These are phyloP conservation scores for Ectropis grisescens DNA, from an alignment of 1,140 invertebrate genomes.

Conservation along the genomic window DNA sequence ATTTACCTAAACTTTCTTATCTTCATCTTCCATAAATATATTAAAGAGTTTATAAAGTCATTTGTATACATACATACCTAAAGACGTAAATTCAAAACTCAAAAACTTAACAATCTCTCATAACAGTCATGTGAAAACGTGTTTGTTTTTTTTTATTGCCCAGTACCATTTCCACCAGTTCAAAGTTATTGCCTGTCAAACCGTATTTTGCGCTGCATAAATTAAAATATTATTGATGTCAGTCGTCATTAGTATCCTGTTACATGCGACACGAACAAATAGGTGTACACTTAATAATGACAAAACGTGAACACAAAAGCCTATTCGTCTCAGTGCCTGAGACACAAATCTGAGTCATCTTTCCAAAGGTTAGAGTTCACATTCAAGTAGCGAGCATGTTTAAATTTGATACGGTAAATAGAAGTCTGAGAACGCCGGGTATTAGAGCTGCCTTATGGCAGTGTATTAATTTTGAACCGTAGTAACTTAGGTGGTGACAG, in stretches of 20 bases:
- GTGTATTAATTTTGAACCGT: conserved; percentile 70
- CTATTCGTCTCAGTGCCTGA: conserved; percentile 4
- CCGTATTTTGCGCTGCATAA: no score
- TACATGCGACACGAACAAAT: conserved; percentile 63
- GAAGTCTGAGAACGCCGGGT: conserved; percentile 52
- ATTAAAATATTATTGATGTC: conserved; percentile 33
- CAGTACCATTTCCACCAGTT: no score
- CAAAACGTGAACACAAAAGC: conserved; percentile 30
- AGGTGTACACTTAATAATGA: conserved; percentile 63
- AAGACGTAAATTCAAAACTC: no score
- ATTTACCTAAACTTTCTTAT: no score
- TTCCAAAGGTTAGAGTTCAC: conserved; percentile 13
- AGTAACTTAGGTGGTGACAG: conserved; percentile 67
- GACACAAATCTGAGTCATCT: no score
- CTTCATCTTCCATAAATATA: no score
- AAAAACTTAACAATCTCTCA: no score
- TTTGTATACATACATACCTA: no score
- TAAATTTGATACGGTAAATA: conserved; percentile 62
- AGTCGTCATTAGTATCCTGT: conserved; percentile 56
- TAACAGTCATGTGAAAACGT: no score
- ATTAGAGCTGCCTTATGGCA: conserved; percentile 64
- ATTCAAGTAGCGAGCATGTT: conserved; percentile 13
- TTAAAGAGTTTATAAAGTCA: no score
- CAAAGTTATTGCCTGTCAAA: no score
- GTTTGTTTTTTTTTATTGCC: no score